Base-by-base conservation (phyloP, 2,888 invertebrate species). In the Meteorus colon region DNA sequence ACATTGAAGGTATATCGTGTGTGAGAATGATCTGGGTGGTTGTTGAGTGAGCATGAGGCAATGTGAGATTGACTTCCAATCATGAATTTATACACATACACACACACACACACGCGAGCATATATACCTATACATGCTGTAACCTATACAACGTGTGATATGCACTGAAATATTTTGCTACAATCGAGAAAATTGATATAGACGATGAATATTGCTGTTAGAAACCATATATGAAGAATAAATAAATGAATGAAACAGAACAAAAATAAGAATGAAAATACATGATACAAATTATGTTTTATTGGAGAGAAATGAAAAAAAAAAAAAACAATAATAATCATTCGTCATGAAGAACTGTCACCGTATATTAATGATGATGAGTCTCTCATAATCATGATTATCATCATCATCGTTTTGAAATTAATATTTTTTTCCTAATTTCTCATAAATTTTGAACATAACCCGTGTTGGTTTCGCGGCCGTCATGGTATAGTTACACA, bases 391-490 rank as follows among this genome's bases (percentile, higher is more conserved):
- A 34, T 34, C 1, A 41, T 41, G 0, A 41, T 41, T 12, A 12
- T 41, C 41, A 41, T 41, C 8, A 6, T 55, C 2, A 55, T 55
- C 19, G 24, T 55, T 6, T 24, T 55, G 6, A 55, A 6, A 8
- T 55, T 55, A 6, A 6, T 55, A 6, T 0, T 55, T 55, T 55
- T 55, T 19, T 48, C 6, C 48, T 48, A 3, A 16, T 48, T 48
- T n/a, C 1, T 45, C 41, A 45, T n/a, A 45, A 69, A 29, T 41
- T 59, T 45, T 31, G 10, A 60, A 37, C 55, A 62, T 63, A 67
- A 74, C 72, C 65, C 71, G 76, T 73, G 78, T 73, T 75, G 24
- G 24, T 24, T 76, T 69, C 78, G 76, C 41, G 65, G 65, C 65
- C 65, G 65, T 65, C 65, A 65, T 41, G 37, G 65, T 65, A 65